Evolutionary conservation across 2,113 vertebrate species (phyloP).

Genomic region (Halichoerus grypus): DNA sequence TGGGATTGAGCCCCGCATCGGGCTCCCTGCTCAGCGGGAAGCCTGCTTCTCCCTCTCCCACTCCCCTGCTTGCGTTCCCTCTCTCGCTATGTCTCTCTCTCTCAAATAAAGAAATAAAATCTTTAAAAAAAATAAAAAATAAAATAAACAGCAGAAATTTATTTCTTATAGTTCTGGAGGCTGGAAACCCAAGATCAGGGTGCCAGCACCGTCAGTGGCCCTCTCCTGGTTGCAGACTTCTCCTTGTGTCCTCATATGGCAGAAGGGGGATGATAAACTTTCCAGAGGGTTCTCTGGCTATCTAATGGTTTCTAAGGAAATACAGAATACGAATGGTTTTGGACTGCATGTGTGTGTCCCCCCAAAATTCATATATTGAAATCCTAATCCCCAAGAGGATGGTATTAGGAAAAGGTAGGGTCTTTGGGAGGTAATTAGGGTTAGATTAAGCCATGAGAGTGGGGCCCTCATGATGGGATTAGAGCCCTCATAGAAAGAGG

Average conservation of each 20-base stretch:
- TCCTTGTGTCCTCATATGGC: neutral
- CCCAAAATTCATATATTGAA: neutral
- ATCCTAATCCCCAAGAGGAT: neutral
- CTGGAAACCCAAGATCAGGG: neutral
- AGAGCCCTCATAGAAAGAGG: neutral
- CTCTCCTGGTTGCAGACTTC: neutral
- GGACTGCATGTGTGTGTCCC: neutral
- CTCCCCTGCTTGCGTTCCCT: too few species aligned
- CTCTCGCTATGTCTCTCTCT: too few species aligned
- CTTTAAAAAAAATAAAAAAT: too few species aligned
- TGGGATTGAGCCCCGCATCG: too few species aligned
- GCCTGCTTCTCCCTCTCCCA: too few species aligned
- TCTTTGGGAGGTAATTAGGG: neutral
- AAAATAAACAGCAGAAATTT: neutral
- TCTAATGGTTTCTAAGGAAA: slow-evolving; percentile 28
- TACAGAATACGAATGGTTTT: neutral
- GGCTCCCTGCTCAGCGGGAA: too few species aligned
- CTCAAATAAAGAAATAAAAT: too few species aligned
- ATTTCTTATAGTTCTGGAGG: neutral
- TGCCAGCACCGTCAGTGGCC: fast-evolving
- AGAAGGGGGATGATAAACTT: neutral
- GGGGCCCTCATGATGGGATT: neutral
- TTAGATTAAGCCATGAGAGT: neutral
- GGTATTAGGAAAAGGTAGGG: neutral
- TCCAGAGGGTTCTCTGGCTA: neutral